Evolutionary conservation across 2,888 invertebrate genomes (phyloP).

Genomic region (Adela reaumurella): DNA sequence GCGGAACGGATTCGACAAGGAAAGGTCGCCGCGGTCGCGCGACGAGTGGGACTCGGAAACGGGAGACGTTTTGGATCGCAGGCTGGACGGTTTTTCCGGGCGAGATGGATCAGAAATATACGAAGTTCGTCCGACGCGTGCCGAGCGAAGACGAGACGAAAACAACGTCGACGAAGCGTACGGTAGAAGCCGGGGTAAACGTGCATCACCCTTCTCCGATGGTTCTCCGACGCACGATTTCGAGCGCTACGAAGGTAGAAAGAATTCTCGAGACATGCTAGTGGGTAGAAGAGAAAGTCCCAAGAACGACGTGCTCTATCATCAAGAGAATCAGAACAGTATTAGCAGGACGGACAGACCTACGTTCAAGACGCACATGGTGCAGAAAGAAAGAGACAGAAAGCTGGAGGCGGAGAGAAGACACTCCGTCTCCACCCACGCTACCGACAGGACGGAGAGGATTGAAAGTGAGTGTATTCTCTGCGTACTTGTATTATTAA

Average conservation of each 20-base stretch:
- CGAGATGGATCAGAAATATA: constrained; percentile 47
- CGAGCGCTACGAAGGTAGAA: constrained; percentile 44
- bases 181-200: constrained; percentile 24
- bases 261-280: constrained; percentile 49
- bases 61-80: constrained; percentile 29
- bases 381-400: constrained; percentile 59
- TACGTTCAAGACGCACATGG: constrained; percentile 72
- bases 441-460: constrained; percentile 64
- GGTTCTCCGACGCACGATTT: constrained; percentile 21
- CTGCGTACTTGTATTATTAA: too few relatives aligned
- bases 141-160: constrained; percentile 35
- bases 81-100: constrained; percentile 36
- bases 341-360: constrained; percentile 51
- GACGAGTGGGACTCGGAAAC: constrained; percentile 52
- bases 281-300: constrained; percentile 41
- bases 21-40: constrained; percentile 24
- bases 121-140: constrained; percentile 37
- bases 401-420: constrained; percentile 68
- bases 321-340: constrained; percentile 28
- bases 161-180: constrained; percentile 32
- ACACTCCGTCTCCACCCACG: constrained; percentile 71
- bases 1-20: constrained; percentile 28
- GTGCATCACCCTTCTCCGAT: constrained; percentile 35
- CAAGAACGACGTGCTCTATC: constrained; percentile 36
- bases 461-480: constrained; percentile 38